Base-by-base conservation (phyloP, 2,888 invertebrate genomes). In the Xanthia togata region DNA sequence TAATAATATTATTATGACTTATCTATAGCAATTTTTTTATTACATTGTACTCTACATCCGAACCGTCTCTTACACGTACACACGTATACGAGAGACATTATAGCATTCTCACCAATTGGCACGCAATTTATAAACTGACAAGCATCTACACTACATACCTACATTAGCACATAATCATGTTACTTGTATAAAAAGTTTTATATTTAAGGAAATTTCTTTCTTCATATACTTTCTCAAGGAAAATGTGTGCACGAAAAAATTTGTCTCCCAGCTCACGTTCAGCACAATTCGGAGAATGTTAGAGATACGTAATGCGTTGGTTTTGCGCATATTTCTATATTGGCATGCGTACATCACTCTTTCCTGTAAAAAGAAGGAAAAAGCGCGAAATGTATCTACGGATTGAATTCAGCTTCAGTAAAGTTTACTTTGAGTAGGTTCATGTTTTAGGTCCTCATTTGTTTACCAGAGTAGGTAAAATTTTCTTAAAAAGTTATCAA, bases 241-340 rank as follows among this genome's bases (percentile, higher is more conserved):
- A 92, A 92, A 91, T 64, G 75, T 82, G 78, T 78, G 70, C 90
- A 90, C 90, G 88, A 90, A 87, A 87, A 88, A 92, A 93, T 93
- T 94, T 93, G 92, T 92, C 92, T 91, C 90, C 83, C 92, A 84
- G 72, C 90, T 93, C 93, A 94, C 93, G 94, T 93, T 87, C 88
- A 81, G 84, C 88, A 91, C 91, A 92, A 93, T 93, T 92, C 89
- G 87, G 86, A 86, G 90, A 92, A 92, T 92, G 92, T 92, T 90
- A 88, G 91, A 92, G 92, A 92, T 91, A 89, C 89, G 92, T 90
- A 91, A 92, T 91, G 91, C 91, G 88, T 89, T 89, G 89, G 91
- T 91, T 91, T 91, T 91, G 85, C 90, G 89, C 90, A 93, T 93
- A 92, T 91, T 90, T 90, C 87, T 90, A 89, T 89, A 91, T 89